A percentile compares a stretch with the other conserved stretches of the same genome.
These are phyloP conservation scores for Eulemur mongoz DNA, from an alignment of 2,797 vertebrate species.

Conservation along the genomic window DNA sequence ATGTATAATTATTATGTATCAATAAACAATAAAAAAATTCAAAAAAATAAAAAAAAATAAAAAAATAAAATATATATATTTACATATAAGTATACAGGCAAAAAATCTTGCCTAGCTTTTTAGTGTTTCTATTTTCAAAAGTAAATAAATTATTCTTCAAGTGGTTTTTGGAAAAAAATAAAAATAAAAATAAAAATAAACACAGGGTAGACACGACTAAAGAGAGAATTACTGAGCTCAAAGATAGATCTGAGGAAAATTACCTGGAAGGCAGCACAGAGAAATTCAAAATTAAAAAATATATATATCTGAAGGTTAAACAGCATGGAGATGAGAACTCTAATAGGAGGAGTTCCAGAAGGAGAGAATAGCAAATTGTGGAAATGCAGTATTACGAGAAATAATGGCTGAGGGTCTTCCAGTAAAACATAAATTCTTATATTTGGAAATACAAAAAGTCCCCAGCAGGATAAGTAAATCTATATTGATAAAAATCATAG, in stretches of 20 bases:
- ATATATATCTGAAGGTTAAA: not conserved
- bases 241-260: not conserved
- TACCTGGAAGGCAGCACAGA: not conserved
- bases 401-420: not conserved
- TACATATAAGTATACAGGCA: not conserved
- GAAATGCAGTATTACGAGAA: not conserved
- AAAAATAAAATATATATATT: too few species aligned
- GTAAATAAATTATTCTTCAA: too few species aligned
- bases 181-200: not conserved
- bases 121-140: not conserved
- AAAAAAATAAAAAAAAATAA: too few species aligned
- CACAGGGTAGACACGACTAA: not conserved
- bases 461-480: not conserved
- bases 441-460: not conserved
- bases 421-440: not conserved
- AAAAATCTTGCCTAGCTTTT: not conserved
- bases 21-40: too few species aligned
- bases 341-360: not conserved
- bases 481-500: not conserved
- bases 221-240: not conserved
- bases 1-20: too few species aligned
- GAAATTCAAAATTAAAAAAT: not conserved
- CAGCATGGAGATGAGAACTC: not conserved
- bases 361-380: not conserved
- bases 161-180: too few species aligned